Evolutionary conservation across 2,113 vertebrate genomes (phyloP), one percentile per base, ranked within the genome.

Genomic region (Nyctibius bracteatus): DNA sequence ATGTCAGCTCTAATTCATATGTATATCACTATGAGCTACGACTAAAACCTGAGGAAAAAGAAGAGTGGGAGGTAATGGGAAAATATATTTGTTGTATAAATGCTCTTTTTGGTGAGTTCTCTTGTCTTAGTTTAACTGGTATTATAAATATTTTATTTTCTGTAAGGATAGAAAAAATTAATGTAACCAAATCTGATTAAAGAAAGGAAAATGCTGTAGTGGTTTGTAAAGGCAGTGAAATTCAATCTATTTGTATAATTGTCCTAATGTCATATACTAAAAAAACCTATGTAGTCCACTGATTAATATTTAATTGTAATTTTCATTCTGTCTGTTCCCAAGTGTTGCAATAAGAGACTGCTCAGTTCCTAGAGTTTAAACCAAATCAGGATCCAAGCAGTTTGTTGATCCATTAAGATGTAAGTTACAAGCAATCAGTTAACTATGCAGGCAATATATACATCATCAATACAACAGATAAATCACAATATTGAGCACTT

Each of bases 11-110:
- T 4, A 99, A 98, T 37, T 99, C 98, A 98, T 97, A 98, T 91
- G 97, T 98, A 0, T 98, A 99, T 77, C 86, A 98, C 61, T 99
- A 99, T 31, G 98, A 99, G 98, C 96, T 99, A 72, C 98, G 98
- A 18, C 79, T 99, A 66, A 99, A 98, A 92, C 77, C 98, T n/a
- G 98, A 98, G 74, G 98, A 96, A 68, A 97, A 97, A n/a, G 92
- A 96, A 14, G 97, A 98, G 7, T 99, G 99, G 99, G 98, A 99
- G 99, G 99, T 99, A 91, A 98, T 51, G 39, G 28, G 16, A 93
- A 59, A 70, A 58, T 46, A 7, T 12, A 39, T 89, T 84, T 77
- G 4, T 68, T 86, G 61, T 65, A 33, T 67, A 72, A 63, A 28
- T 84, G 9, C 18, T 37, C 10, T 90, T 19, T 75, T 78, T n/a